These are phyloP conservation scores for Sebastes iracundus DNA, from an alignment of 2,797 vertebrate genomes.

Conservation along the genomic window DNA sequence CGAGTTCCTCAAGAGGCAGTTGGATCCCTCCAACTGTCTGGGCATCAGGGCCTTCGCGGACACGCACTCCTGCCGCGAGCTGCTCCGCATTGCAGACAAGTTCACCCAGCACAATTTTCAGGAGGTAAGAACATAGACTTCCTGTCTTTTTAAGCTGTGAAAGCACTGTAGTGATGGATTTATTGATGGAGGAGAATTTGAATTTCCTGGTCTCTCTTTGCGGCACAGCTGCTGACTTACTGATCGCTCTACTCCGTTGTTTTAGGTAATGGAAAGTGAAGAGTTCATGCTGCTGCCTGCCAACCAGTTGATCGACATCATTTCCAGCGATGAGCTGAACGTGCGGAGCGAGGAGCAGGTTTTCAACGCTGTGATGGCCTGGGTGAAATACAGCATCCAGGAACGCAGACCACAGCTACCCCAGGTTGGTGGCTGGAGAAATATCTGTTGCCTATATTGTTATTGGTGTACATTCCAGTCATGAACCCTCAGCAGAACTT, in stretches of 20 bases:
- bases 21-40: conserved; percentile 98
- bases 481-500: background rate
- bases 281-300: conserved; percentile 99
- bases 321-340: conserved; percentile 98
- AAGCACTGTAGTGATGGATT: background rate
- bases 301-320: conserved; percentile 98
- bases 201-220: background rate
- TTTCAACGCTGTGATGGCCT: conserved; percentile 98
- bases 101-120: conserved; percentile 99
- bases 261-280: conserved; percentile 98
- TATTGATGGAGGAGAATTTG: background rate
- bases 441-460: background rate
- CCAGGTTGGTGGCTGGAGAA: conserved; percentile 82
- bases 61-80: conserved; percentile 96
- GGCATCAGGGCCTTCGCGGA: conserved; percentile 98
- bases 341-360: conserved; percentile 99
- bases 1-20: conserved; percentile 96
- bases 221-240: background rate
- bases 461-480: background rate
- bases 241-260: background rate
- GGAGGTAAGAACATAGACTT: conserved; percentile 84
- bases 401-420: conserved; percentile 95
- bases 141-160: background rate
- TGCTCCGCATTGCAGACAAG: conserved; percentile 97
- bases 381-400: conserved; percentile 99